phyloP scores from a whole-genome alignment of 2,888 invertebrate genomes.

The Harpagoxenus sublaevis region DNA sequence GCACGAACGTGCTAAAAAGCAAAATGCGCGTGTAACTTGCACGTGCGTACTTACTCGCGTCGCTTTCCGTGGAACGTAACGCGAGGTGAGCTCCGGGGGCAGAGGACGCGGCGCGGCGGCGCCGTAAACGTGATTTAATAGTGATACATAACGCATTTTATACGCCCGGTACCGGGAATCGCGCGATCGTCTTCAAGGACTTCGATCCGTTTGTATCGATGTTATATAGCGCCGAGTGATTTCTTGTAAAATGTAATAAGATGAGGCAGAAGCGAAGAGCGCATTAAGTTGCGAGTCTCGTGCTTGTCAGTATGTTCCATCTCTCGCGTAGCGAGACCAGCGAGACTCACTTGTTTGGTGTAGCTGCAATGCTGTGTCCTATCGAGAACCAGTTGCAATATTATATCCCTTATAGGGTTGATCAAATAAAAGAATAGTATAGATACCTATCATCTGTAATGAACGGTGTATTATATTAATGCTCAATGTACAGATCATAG shows the following conservation, averaged over 20 bases:
- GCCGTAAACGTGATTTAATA: constrained; percentile 67
- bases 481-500: background rate
- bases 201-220: constrained; percentile 48
- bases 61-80: constrained; percentile 30
- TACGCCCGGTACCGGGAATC: constrained; percentile 53
- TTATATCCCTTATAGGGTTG: background rate
- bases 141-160: constrained; percentile 55
- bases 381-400: constrained; percentile 2
- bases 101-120: constrained; percentile 39
- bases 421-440: background rate
- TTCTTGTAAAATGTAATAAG: constrained; percentile 63
- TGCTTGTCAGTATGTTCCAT: constrained; percentile 26
- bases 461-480: background rate
- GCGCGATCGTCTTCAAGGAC: constrained; percentile 51
- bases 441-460: background rate
- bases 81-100: constrained; percentile 39
- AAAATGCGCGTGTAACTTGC: background rate
- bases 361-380: background rate
- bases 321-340: background rate
- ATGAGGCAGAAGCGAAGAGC: constrained; percentile 28
- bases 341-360: background rate
- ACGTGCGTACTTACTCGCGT: background rate
- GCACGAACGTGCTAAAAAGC: constrained; percentile 27
- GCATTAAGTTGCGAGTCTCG: constrained; percentile 22
- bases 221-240: constrained; percentile 56